Evolutionary conservation across 2,888 invertebrate species (phyloP).

Genomic region (Cryptocheilus praepositus): DNA sequence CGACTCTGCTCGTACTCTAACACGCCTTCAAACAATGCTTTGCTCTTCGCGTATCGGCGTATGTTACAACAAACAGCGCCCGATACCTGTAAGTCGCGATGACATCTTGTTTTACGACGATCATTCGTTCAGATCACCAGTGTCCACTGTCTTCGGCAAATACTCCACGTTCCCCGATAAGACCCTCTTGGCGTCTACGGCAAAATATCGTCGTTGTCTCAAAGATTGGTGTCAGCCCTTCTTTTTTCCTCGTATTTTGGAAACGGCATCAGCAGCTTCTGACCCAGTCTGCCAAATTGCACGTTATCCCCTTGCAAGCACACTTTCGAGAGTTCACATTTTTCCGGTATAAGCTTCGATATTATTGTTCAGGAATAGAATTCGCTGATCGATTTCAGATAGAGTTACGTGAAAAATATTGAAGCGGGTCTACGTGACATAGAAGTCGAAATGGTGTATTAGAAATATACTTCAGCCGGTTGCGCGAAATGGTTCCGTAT

Average conservation of each 20-base stretch:
- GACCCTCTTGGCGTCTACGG: conserved; percentile 23
- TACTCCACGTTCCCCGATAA: conserved; percentile 29
- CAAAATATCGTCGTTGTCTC: conserved; percentile 23
- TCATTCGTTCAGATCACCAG: conserved; percentile 46
- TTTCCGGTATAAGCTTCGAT: too few species aligned
- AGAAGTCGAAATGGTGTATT: too few species aligned
- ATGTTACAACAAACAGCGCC: too few species aligned
- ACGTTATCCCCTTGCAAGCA: too few species aligned
- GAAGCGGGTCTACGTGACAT: too few species aligned
- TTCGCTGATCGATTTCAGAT: too few species aligned
- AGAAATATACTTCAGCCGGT: too few species aligned
- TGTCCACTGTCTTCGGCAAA: conserved; percentile 48
- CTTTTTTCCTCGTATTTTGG: conserved; percentile 4
- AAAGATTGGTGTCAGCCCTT: not conserved
- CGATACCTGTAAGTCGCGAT: conserved; percentile 25
- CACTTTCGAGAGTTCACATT: too few species aligned
- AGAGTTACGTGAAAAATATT: too few species aligned
- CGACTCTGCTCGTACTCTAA: not conserved
- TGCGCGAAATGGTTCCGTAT: too few species aligned
- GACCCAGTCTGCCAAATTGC: too few species aligned
- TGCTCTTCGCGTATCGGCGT: not conserved
- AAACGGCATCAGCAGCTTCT: not conserved
- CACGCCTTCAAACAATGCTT: not conserved
- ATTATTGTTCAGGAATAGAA: too few species aligned
- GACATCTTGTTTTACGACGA: conserved; percentile 52